These are phyloP conservation scores for Galagoides demidoff DNA, from an alignment of 2,797 vertebrate species.

Conservation along the genomic window DNA sequence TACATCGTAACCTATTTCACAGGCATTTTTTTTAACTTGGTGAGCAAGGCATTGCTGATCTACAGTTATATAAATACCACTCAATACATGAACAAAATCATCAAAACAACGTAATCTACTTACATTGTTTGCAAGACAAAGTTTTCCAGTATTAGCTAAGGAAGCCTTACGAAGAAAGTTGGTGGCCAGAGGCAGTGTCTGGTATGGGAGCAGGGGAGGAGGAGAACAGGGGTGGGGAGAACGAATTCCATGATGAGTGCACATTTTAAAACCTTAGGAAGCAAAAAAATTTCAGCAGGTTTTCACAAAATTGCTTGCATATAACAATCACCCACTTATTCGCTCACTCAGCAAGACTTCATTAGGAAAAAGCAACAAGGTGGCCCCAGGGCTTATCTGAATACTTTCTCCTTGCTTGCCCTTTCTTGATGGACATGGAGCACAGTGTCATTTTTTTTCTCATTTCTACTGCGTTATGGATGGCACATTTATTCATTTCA, in stretches of 20 bases:
- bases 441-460: not conserved
- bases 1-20: slow-evolving; percentile 16
- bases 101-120: slow-evolving; percentile 22
- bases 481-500: not conserved
- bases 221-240: not conserved
- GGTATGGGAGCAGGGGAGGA: rapidly evolving
- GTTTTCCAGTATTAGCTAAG: slow-evolving; percentile 46
- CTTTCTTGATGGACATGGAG: not conserved
- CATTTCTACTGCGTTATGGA: not conserved
- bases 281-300: not conserved
- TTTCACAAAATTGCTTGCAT: not conserved
- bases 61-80: slow-evolving; percentile 61
- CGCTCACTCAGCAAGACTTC: not conserved
- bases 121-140: slow-evolving; percentile 15
- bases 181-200: not conserved
- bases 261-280: not conserved
- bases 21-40: slow-evolving; percentile 46
- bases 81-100: slow-evolving; percentile 51
- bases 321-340: not conserved
- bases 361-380: not conserved
- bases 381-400: not conserved
- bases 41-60: slow-evolving; percentile 64
- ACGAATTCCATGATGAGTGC: not conserved
- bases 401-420: not conserved
- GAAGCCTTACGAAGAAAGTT: not conserved